phyloP scores from a whole-genome alignment of 2,888 invertebrate species.

The Lasioglossum pauxillum region DNA sequence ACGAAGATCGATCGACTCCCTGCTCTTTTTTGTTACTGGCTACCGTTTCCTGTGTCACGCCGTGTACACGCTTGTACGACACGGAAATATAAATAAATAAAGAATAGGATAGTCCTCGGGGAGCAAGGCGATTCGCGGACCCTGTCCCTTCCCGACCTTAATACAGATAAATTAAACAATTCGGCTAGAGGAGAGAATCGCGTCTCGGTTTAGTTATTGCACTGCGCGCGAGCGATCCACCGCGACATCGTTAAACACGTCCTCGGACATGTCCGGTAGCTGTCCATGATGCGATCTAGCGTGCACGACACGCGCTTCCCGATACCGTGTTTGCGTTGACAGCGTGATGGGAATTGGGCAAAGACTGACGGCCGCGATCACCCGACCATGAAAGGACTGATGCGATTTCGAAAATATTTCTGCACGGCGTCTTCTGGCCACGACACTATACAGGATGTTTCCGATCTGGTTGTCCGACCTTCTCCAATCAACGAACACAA shows the following conservation, averaged over 20 bases:
- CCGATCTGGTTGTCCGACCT: neutral
- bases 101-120: slow-evolving; percentile 10
- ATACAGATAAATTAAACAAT: slow-evolving; percentile 47
- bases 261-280: slow-evolving; percentile 7
- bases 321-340: slow-evolving; percentile 15
- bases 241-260: slow-evolving; percentile 62
- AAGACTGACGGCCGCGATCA: slow-evolving; percentile 2
- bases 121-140: neutral
- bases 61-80: neutral
- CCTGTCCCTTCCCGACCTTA: neutral
- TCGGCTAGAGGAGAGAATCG: slow-evolving; percentile 30
- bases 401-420: neutral
- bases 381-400: neutral
- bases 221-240: slow-evolving; percentile 75
- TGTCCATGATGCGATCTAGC: slow-evolving; percentile 23
- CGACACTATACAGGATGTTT: neutral
- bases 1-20: slow-evolving; percentile 9
- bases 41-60: neutral
- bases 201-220: slow-evolving; percentile 70
- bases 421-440: neutral
- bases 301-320: slow-evolving; percentile 35
- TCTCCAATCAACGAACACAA: neutral
- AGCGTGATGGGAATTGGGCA: slow-evolving; percentile 33
- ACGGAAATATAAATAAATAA: slow-evolving; percentile 60
- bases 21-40: slow-evolving; percentile 11